A percentile compares a stretch with the other conserved stretches of the same genome.
Conservation (phyloP, 2,797 vertebrate genomes). For the Pygocentrus nattereri region DNA sequence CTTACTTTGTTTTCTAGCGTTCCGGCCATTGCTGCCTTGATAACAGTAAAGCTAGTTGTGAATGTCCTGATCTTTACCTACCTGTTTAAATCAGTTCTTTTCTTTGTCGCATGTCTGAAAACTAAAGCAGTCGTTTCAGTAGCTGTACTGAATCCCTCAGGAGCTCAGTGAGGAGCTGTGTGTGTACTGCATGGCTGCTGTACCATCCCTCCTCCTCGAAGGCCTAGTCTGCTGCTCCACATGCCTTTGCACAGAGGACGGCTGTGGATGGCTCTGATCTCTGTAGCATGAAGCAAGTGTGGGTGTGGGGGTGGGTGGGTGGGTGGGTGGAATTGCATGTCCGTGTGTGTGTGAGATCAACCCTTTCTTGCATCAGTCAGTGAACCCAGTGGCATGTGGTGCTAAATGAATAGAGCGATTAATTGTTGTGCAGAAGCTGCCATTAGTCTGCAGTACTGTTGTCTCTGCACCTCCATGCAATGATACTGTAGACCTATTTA, state of each 20-base stretch:
- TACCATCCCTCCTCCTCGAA: conserved; percentile 1
- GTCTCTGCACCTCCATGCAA: conserved; percentile 13
- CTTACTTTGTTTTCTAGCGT: neutral
- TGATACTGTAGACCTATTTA: neutral
- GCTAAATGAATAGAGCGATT: conserved; percentile 3
- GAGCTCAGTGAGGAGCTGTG: conserved; percentile 6
- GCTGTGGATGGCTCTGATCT: neutral
- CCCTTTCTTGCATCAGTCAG: conserved; percentile 11
- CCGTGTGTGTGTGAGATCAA: neutral
- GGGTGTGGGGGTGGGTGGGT: too few relatives aligned
- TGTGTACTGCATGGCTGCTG: conserved; percentile 3
- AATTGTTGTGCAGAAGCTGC: conserved; percentile 1
- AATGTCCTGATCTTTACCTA: neutral
- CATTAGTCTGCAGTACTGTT: neutral
- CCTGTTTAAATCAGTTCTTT: neutral
- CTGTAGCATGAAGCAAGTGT: too few relatives aligned
- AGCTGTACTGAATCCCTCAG: conserved; percentile 9
- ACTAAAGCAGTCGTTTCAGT: conserved; percentile 30
- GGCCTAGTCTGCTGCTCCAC: neutral
- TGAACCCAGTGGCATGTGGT: neutral
- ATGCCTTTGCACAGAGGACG: neutral
- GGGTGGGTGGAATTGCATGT: neutral
- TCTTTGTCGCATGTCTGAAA: conserved; percentile 31
- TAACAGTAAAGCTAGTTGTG: neutral
- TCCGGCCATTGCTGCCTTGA: neutral